Percentiles rank a stretch among this genome's conserved stretches.
These are phyloP conservation scores for Anodontia alba DNA, from an alignment of 2,888 invertebrate genomes.

Conservation along the genomic window DNA sequence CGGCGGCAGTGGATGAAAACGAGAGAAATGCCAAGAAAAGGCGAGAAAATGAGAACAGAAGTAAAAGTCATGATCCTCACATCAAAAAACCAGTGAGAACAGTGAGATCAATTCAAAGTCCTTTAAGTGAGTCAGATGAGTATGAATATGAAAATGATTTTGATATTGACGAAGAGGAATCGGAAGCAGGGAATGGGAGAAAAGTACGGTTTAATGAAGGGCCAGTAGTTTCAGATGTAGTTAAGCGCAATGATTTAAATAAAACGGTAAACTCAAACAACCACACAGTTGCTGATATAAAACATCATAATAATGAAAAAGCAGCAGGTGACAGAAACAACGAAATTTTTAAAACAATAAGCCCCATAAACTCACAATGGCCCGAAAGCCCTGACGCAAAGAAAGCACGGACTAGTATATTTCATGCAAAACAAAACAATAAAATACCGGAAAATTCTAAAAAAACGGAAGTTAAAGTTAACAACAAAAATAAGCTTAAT, in stretches of 20 bases:
- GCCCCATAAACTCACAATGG: too few species aligned
- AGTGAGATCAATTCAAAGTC: background rate
- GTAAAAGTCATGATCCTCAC: constrained; percentile 10
- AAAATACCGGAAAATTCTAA: background rate
- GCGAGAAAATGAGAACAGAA: background rate
- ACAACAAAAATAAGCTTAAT: background rate
- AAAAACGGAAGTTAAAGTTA: background rate
- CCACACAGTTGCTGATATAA: background rate
- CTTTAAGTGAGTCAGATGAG: background rate
- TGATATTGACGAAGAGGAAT: background rate
- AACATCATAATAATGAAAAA: background rate
- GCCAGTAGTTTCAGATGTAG: background rate
- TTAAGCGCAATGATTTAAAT: background rate
- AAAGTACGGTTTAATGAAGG: background rate
- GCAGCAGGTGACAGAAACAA: too few species aligned
- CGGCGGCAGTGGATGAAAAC: background rate
- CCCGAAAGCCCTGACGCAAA: too few species aligned
- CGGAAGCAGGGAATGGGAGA: background rate
- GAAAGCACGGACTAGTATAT: too few species aligned
- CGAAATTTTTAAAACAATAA: too few species aligned
- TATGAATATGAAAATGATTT: background rate
- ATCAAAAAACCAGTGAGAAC: background rate
- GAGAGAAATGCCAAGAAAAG: background rate
- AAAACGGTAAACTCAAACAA: background rate
- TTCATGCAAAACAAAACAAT: background rate